Conservation (phyloP, 2,797 vertebrate species). For the Liparis tanakae region DNA sequence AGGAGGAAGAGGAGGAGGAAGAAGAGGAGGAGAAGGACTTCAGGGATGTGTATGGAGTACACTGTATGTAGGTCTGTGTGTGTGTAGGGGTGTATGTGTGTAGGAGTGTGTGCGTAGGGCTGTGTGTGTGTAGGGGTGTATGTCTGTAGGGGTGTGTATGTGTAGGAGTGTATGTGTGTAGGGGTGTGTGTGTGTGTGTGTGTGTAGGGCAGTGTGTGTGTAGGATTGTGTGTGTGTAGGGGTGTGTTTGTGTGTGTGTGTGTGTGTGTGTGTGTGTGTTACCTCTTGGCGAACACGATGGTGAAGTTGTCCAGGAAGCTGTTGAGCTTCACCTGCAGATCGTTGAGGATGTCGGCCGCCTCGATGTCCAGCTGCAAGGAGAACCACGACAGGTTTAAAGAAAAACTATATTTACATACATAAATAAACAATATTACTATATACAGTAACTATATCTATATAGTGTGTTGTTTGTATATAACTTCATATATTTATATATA, state of each 20-base stretch:
- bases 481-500: neutral
- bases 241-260: constrained; percentile 7
- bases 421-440: too few species aligned
- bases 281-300: constrained; percentile 94
- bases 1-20: too few species aligned
- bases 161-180: constrained; percentile 35
- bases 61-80: neutral
- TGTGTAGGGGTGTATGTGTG: constrained; percentile 12
- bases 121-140: constrained; percentile 1
- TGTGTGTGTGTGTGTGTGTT: constrained; percentile 43
- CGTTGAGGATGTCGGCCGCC: constrained; percentile 92
- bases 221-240: constrained; percentile 7
- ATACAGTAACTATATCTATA: too few species aligned
- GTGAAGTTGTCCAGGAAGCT: constrained; percentile 94
- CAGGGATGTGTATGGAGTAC: neutral
- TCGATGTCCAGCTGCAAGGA: constrained; percentile 89
- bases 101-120: neutral
- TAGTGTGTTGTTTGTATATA: too few species aligned
- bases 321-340: constrained; percentile 86
- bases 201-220: neutral
- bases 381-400: neutral
- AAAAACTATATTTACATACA: too few species aligned
- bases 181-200: too few species aligned
- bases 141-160: neutral
- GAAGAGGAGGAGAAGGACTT: too few species aligned